Conservation (phyloP, 2,113 vertebrate genomes). For the Galeopterus variegatus region DNA sequence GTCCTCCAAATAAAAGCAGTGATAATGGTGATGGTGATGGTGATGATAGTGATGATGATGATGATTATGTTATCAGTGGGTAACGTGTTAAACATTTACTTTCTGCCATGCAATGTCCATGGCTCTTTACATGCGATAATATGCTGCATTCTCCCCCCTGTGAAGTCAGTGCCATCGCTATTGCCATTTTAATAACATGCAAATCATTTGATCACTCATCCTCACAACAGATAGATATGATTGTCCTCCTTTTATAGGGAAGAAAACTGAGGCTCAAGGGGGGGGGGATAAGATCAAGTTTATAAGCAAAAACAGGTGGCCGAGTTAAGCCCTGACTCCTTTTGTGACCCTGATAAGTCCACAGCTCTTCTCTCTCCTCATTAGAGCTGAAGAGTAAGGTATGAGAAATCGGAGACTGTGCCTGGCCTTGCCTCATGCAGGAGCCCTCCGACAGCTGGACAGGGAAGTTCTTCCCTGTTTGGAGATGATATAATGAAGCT, state of each 20-base stretch:
- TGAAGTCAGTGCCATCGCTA: neutral
- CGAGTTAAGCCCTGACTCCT: neutral
- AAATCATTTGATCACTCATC: neutral
- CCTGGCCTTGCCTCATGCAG: neutral
- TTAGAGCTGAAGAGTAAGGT: neutral
- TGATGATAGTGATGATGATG: neutral
- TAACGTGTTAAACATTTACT: neutral
- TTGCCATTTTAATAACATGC: neutral
- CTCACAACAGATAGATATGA: neutral
- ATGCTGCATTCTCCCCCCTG: neutral
- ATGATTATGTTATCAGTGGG: neutral
- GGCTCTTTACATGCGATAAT: neutral
- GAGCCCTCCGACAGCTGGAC: neutral
- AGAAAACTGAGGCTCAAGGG: neutral
- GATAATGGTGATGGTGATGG: neutral
- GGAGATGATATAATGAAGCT: too few species aligned
- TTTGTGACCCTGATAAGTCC: neutral
- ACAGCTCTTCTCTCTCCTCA: neutral
- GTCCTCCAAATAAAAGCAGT: neutral
- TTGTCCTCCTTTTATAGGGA: neutral
- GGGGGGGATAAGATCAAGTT: neutral
- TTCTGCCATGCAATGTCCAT: accelerated
- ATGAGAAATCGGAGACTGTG: neutral
- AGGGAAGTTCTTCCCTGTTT: neutral
- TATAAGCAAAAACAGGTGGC: neutral